These are phyloP conservation scores for Psittacula echo DNA, from an alignment of 2,797 vertebrate species.

Conservation along the genomic window DNA sequence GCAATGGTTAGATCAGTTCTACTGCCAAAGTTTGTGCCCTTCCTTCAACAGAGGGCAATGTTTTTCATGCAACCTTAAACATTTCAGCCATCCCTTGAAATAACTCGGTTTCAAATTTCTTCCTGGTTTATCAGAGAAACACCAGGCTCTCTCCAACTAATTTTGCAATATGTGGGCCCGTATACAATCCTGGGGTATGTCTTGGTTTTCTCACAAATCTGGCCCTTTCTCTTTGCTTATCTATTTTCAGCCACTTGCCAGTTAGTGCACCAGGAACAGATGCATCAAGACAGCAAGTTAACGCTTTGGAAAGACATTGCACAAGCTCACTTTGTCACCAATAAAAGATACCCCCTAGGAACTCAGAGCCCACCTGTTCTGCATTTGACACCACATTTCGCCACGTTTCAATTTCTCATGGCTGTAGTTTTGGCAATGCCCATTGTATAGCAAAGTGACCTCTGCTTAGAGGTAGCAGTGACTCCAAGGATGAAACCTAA, in stretches of 20 bases:
- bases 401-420: neutral
- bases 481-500: neutral
- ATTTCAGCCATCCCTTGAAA: neutral
- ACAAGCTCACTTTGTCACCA: neutral
- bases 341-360: neutral
- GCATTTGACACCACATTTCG: neutral
- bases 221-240: neutral
- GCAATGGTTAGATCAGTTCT: neutral
- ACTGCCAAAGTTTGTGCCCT: neutral
- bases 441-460: neutral
- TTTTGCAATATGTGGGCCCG: neutral
- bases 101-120: neutral
- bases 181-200: neutral
- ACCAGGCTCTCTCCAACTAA: neutral
- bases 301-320: neutral
- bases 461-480: neutral
- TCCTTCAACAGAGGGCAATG: neutral
- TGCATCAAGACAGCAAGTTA: neutral
- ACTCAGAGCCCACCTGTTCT: neutral
- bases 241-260: neutral
- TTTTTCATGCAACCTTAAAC: neutral
- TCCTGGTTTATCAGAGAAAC: neutral
- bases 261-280: neutral
- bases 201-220: neutral
- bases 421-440: conserved; percentile 2